Conservation (phyloP, 2,113 vertebrate species). For the Stegastes partitus region DNA sequence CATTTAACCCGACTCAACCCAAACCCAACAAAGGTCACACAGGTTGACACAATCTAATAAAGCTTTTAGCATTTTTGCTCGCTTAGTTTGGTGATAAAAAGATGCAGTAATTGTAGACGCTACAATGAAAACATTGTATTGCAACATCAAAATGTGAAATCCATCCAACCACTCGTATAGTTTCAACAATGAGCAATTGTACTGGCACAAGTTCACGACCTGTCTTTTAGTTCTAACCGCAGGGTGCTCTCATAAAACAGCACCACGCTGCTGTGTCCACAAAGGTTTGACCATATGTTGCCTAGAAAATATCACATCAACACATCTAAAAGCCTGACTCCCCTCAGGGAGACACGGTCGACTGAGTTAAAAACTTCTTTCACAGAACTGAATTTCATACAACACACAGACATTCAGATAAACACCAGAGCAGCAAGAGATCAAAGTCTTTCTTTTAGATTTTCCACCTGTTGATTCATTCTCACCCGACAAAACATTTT, state of each 20-base stretch:
- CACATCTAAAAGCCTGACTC: constrained; percentile 6
- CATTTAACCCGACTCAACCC: background rate
- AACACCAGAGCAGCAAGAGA: background rate
- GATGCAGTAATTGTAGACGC: background rate
- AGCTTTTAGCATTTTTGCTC: background rate
- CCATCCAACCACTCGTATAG: background rate
- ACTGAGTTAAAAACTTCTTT: background rate
- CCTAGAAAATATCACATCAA: constrained; percentile 1
- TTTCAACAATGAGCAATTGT: background rate
- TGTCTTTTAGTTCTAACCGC: background rate
- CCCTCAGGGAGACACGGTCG: background rate
- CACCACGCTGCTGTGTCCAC: background rate
- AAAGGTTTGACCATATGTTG: constrained; percentile 31
- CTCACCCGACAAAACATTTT: constrained; percentile 5
- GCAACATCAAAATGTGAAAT: background rate
- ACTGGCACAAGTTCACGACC: constrained; percentile 1
- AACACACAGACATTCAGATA: background rate
- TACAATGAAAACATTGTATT: background rate
- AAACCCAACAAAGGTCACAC: background rate
- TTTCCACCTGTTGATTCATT: background rate
- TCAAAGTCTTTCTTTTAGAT: background rate
- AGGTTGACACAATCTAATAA: background rate
- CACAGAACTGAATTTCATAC: background rate
- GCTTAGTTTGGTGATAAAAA: background rate
- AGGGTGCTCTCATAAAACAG: background rate